Base-by-base conservation (phyloP, 2,888 invertebrate species). In the Callyntrura sp. region DNA sequence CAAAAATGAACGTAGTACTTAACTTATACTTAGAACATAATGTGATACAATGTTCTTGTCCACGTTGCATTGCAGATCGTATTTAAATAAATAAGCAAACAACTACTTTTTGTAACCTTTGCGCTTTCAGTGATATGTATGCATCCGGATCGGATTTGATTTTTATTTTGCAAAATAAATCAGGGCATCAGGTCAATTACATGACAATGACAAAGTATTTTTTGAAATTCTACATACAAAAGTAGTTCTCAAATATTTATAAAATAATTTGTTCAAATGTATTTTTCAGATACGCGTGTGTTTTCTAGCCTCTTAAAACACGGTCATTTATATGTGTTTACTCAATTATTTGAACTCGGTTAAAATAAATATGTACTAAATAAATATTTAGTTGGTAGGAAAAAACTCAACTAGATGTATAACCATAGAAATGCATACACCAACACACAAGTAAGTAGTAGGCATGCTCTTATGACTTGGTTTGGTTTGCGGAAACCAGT, bases 401-500 rank as follows among this genome's bases (percentile, higher is more conserved):
- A 51, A 14, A 51, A 11, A 51, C 51, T 5, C 23, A 60, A 17
- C 20, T 62, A 62, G 11, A 23, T n/a, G 23, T 28, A 14, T 68
- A 68, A 35, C 14, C 35, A 35, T 3, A 35, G 28, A 35, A n/a
- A n/a, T 17, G 55, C 17, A 55, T 14, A 17, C 17, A 55, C n/a
- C 55, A n/a, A n/a, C 55, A 55, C 20, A 60, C 23, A 23, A 5
- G 68, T 25, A 23, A 5, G 68, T 25, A 28, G n/a, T 68, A 14
- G 28, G 20, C 23, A 14, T 65, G 28, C 23, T 45, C 3, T 20
- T 45, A 48, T 48, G 51, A 68, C 68, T 43, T 43, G 35, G 43
- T 68, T 82, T 35, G 35, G 35, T 35, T 83, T 45, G 76, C 60
- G 62, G 85, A 85, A 78, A 85, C 85, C 85, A 76, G 78, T 78